These are phyloP conservation scores for Andrena hattorfiana DNA, from an alignment of 2,888 invertebrate genomes.

Conservation along the genomic window DNA sequence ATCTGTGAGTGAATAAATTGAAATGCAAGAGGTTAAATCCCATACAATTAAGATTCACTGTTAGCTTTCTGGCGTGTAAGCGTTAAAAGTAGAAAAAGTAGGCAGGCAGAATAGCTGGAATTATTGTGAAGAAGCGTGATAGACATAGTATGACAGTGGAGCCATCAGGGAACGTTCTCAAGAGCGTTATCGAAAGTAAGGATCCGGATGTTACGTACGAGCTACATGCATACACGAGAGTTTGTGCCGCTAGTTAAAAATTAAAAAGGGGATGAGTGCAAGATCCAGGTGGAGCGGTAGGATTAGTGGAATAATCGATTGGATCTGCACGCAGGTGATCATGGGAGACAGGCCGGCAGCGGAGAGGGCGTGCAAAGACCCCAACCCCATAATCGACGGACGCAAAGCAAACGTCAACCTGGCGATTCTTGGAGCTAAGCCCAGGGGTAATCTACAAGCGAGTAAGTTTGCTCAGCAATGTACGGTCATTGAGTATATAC, in stretches of 20 bases:
- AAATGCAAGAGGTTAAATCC: neutral
- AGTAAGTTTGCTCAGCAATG: conserved; percentile 86
- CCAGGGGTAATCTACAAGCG: conserved; percentile 94
- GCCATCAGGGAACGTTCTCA: neutral
- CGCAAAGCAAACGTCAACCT: conserved; percentile 99
- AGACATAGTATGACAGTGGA: neutral
- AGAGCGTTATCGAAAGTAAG: neutral
- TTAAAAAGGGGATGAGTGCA: conserved; percentile 13
- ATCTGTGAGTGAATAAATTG: no score
- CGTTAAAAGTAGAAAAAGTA: neutral
- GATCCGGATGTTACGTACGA: neutral
- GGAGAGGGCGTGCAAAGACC: conserved; percentile 98
- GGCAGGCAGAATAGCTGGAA: neutral
- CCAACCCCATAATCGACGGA: conserved; percentile 99
- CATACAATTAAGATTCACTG: neutral
- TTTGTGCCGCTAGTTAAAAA: neutral
- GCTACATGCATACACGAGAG: neutral
- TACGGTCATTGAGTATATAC: conserved; percentile 23
- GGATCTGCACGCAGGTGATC: conserved; percentile 91
- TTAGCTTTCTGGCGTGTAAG: neutral
- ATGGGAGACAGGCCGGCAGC: conserved; percentile 98
- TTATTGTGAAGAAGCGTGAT: neutral
- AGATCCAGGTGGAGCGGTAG: conserved; percentile 56
- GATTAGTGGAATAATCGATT: conserved; percentile 62
- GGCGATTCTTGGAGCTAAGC: conserved; percentile 98